Conservation (phyloP, 2,888 invertebrate genomes). For the Troides oblongomaculatus region DNA sequence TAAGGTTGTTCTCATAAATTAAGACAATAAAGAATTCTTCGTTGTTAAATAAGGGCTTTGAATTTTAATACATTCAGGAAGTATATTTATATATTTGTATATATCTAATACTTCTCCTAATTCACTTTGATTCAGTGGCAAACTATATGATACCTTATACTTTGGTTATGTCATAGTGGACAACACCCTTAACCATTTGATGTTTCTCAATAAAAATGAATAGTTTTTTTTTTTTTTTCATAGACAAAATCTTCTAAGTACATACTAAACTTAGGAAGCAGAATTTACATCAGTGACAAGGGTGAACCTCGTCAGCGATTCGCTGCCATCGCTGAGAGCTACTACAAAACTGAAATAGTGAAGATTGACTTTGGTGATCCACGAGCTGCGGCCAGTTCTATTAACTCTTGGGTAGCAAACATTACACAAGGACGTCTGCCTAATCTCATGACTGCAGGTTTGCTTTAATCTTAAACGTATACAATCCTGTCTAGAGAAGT, state of each 20-base stretch:
- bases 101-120: no score
- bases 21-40: neutral
- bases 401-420: slow-evolving; percentile 90
- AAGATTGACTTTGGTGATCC: slow-evolving; percentile 82
- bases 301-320: slow-evolving; percentile 81
- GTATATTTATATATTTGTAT: no score
- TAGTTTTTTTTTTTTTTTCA: slow-evolving; percentile 14
- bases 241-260: slow-evolving; percentile 72
- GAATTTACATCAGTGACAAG: slow-evolving; percentile 80
- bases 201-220: no score
- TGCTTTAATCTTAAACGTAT: slow-evolving; percentile 21
- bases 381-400: slow-evolving; percentile 74
- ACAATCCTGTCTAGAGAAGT: neutral
- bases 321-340: slow-evolving; percentile 79
- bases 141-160: no score
- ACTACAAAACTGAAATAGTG: slow-evolving; percentile 84
- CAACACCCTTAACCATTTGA: no score
- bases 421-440: slow-evolving; percentile 87
- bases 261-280: slow-evolving; percentile 82
- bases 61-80: neutral
- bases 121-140: no score
- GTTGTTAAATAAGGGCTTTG: neutral
- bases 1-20: neutral
- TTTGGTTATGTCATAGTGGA: no score
- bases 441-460: slow-evolving; percentile 83